phyloP scores from a whole-genome alignment of 2,888 invertebrate genomes.

The Thysanoteuthis rhombus region DNA sequence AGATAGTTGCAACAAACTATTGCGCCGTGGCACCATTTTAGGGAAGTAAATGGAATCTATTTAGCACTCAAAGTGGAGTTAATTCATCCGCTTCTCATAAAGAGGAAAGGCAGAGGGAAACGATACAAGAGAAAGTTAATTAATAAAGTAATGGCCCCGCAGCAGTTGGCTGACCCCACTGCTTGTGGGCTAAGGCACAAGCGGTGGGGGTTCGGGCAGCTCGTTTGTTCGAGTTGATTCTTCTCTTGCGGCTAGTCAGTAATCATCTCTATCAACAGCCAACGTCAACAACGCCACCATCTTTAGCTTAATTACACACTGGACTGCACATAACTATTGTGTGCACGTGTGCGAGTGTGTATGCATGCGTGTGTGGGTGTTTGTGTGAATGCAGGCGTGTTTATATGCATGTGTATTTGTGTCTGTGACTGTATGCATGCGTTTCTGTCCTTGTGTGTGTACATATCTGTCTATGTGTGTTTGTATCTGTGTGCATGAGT shows the following conservation, averaged over 20 bases:
- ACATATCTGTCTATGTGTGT: background rate
- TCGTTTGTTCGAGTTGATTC: background rate
- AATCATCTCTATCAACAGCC: background rate
- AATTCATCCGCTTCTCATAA: background rate
- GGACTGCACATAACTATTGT: background rate
- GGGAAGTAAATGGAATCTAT: no score
- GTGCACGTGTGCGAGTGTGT: background rate
- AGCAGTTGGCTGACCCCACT: background rate
- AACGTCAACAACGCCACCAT: background rate
- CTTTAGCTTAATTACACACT: background rate
- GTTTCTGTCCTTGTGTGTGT: no score
- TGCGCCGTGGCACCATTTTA: no score
- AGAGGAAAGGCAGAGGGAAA: background rate
- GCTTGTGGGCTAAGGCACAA: background rate
- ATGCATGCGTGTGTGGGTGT: background rate
- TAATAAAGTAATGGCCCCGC: background rate
- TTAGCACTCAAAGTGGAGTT: no score
- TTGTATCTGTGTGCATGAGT: background rate
- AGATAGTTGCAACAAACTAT: no score
- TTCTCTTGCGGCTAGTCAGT: background rate
- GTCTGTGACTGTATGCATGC: no score
- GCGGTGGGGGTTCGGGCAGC: background rate
- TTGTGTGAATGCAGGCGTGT: background rate
- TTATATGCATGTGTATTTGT: background rate
- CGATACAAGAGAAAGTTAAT: constrained; percentile 12